These are phyloP conservation scores for Caenorhabditis uteleia DNA, from an alignment of 2,888 invertebrate species.

Conservation along the genomic window DNA sequence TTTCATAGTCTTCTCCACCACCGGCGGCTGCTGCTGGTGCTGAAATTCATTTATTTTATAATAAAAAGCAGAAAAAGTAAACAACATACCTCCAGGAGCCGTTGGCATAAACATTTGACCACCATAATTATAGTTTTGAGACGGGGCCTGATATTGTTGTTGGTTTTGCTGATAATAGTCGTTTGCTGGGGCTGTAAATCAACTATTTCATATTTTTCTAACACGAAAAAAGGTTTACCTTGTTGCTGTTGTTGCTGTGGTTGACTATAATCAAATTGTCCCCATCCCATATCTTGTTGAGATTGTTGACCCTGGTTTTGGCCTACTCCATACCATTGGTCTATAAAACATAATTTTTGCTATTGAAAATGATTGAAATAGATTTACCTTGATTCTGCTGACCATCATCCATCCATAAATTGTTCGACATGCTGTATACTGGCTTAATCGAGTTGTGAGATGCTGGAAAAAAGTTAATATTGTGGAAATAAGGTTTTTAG, in stretches of 20 bases:
- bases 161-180: slow-evolving; percentile 30
- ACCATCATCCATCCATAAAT: slow-evolving; percentile 38
- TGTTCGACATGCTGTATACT: slow-evolving; percentile 37
- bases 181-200: slow-evolving; percentile 12
- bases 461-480: too few relatives aligned
- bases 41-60: slow-evolving; percentile 1
- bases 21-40: slow-evolving; percentile 8
- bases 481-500: too few relatives aligned
- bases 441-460: too few relatives aligned
- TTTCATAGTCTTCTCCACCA: slow-evolving; percentile 73
- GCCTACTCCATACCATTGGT: slow-evolving; percentile 29
- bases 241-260: slow-evolving; percentile 35
- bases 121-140: slow-evolving; percentile 40
- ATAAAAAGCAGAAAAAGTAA: slow-evolving; percentile 4
- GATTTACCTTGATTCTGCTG: slow-evolving; percentile 21
- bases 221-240: background rate
- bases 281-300: slow-evolving; percentile 52
- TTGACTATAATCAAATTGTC: slow-evolving; percentile 58
- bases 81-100: slow-evolving; percentile 6
- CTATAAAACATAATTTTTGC: background rate
- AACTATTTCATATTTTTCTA: slow-evolving; percentile 6
- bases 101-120: slow-evolving; percentile 55
- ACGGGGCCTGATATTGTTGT: slow-evolving; percentile 12
- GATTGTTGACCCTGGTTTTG: slow-evolving; percentile 1
- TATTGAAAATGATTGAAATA: background rate